Evolutionary conservation across 2,888 invertebrate species (phyloP).

Genomic region (Xanthorhoe spadicearia): DNA sequence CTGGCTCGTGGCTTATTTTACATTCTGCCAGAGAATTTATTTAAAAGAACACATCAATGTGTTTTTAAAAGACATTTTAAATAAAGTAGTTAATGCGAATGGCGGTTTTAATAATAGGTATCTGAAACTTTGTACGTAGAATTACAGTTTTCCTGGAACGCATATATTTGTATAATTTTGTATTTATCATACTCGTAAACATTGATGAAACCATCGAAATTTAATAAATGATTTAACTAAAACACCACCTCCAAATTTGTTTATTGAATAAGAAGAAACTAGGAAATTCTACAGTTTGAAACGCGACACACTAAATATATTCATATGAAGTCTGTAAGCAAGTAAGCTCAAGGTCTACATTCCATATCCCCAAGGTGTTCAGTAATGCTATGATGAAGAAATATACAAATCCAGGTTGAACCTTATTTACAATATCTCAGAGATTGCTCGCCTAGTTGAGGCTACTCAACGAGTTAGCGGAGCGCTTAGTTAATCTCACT

Average conservation of each 20-base stretch:
- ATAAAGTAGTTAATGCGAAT: slow-evolving; percentile 14
- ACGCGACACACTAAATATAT: too few relatives aligned
- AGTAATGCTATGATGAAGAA: too few relatives aligned
- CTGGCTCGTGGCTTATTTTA: slow-evolving; percentile 8
- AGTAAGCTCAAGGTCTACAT: too few relatives aligned
- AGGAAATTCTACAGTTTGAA: too few relatives aligned
- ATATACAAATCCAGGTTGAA: background rate
- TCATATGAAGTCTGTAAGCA: too few relatives aligned
- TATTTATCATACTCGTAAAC: too few relatives aligned
- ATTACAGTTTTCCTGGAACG: background rate
- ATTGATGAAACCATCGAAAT: too few relatives aligned
- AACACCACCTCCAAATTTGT: too few relatives aligned
- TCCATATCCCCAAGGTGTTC: too few relatives aligned
- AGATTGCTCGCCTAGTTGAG: background rate
- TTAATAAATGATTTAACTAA: too few relatives aligned
- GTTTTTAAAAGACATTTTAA: slow-evolving; percentile 6
- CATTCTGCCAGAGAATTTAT: slow-evolving; percentile 13
- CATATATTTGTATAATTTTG: background rate
- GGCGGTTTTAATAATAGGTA: slow-evolving; percentile 3
- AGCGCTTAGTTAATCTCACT: background rate
- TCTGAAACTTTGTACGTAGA: background rate
- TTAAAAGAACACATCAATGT: slow-evolving; percentile 4
- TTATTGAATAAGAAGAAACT: too few relatives aligned
- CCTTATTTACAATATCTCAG: background rate
- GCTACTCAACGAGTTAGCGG: background rate